These are phyloP conservation scores for Natator depressus DNA, from an alignment of 2,113 vertebrate genomes.

Conservation along the genomic window DNA sequence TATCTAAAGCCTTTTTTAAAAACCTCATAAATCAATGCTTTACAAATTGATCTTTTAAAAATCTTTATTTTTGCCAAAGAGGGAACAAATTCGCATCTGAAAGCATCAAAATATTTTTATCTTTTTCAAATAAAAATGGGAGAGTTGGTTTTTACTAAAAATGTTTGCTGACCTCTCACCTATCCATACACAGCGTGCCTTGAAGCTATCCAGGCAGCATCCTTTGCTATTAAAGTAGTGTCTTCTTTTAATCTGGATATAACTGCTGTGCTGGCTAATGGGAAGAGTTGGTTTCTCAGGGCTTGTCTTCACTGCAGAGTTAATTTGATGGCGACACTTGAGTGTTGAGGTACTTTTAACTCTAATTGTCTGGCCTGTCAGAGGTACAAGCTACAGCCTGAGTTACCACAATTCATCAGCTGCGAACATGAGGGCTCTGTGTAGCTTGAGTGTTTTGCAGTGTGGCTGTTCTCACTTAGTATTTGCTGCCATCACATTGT, in stretches of 20 bases:
- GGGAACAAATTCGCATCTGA: not conserved
- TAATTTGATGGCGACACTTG: not conserved
- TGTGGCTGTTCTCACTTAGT: not conserved
- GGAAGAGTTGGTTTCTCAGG: slow-evolving; percentile 12
- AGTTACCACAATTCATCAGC: not conserved
- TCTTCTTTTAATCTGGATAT: not conserved
- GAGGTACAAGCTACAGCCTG: not conserved
- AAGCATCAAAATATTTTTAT: not conserved
- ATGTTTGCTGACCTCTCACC: not conserved
- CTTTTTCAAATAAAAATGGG: not conserved
- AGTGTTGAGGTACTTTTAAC: not conserved
- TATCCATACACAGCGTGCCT: fast-evolving
- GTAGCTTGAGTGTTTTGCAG: fast-evolving
- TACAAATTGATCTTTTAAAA: not conserved
- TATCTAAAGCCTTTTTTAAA: fast-evolving
- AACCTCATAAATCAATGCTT: not conserved
- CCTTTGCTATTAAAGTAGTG: not conserved
- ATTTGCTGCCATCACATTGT: not conserved
- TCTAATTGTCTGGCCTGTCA: not conserved
- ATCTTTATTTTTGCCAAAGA: not conserved
- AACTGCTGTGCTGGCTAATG: not conserved
- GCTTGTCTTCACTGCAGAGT: not conserved
- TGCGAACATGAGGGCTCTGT: fast-evolving
- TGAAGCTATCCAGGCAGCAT: not conserved
- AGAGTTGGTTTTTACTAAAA: not conserved